Percentiles rank a stretch among this genome's conserved stretches.
These are phyloP conservation scores for Gavia stellata DNA, from an alignment of 2,113 vertebrate species.

Conservation along the genomic window DNA sequence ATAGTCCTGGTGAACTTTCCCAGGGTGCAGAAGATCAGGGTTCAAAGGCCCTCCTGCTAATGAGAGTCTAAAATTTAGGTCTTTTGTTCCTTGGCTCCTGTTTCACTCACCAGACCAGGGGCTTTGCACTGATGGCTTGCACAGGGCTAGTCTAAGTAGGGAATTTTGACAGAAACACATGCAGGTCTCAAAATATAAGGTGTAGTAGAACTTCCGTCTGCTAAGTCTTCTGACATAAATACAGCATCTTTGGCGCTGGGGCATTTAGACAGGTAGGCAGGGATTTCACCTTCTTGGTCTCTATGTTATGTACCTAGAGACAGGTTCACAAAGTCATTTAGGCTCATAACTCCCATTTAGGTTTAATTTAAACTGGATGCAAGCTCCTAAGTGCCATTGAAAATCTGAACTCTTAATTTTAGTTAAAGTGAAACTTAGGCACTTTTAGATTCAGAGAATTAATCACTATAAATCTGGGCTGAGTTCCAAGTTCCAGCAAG, in stretches of 20 bases:
- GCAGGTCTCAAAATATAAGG: background rate
- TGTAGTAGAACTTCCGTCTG: background rate
- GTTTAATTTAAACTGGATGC: background rate
- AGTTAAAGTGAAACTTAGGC: background rate
- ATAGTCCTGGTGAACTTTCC: background rate
- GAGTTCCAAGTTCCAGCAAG: background rate
- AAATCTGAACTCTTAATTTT: background rate
- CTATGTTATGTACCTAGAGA: background rate
- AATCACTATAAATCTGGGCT: background rate
- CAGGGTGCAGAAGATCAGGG: background rate
- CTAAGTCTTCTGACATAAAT: background rate
- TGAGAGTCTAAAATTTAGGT: background rate
- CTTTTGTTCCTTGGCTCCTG: background rate
- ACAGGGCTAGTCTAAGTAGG: background rate
- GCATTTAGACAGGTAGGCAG: background rate
- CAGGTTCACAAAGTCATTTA: background rate
- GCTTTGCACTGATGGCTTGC: background rate
- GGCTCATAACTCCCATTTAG: background rate
- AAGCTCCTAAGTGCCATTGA: background rate
- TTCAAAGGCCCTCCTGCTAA: background rate
- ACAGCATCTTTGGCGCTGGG: fast-evolving
- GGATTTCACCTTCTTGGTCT: background rate
- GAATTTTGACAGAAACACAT: background rate
- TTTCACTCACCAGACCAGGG: background rate
- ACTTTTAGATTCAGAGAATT: background rate